Percentiles rank a stretch among this genome's conserved stretches.
These are phyloP conservation scores for Mormyrops boulengeri DNA, from an alignment of 2,797 vertebrate species.

Conservation along the genomic window DNA sequence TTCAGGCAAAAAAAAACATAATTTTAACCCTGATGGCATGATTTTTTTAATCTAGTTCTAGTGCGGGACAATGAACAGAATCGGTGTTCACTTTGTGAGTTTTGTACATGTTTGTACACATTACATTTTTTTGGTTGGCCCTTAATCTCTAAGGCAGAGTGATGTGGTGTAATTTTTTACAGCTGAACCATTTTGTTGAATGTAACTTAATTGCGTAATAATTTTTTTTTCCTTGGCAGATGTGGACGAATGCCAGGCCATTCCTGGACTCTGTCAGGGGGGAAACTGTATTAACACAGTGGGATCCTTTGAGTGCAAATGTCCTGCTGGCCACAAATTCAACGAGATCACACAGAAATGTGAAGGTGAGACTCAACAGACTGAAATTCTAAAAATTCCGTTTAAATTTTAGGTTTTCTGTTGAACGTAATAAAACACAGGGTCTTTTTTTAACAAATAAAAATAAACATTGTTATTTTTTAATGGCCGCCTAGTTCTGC, in stretches of 20 bases:
- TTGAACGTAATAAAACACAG: not conserved
- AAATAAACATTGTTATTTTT: not conserved
- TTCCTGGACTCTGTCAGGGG: conserved; percentile 95
- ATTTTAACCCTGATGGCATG: not conserved
- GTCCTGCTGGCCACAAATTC: conserved; percentile 96
- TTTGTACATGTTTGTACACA: not conserved
- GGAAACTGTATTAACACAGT: conserved; percentile 99
- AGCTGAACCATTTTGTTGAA: conserved; percentile 15
- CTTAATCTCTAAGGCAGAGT: not conserved
- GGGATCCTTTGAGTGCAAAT: conserved; percentile 98
- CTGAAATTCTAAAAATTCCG: not conserved
- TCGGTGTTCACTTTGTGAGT: not conserved
- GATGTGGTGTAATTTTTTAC: not conserved
- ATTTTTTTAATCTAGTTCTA: not conserved
- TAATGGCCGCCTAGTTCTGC: not conserved
- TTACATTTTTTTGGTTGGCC: not conserved
- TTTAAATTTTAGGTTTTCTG: not conserved
- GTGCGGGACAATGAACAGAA: not conserved
- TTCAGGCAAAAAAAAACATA: not conserved
- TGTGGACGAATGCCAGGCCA: conserved; percentile 98
- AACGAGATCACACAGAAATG: conserved; percentile 96
- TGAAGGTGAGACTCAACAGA: conserved; percentile 73
- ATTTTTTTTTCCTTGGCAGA: conserved; percentile 60
- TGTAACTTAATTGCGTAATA: conserved; percentile 26
- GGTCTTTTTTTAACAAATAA: not conserved